Evolutionary conservation across 2,888 invertebrate species (phyloP).

Genomic region (Lepetodrilus schrolli): DNA sequence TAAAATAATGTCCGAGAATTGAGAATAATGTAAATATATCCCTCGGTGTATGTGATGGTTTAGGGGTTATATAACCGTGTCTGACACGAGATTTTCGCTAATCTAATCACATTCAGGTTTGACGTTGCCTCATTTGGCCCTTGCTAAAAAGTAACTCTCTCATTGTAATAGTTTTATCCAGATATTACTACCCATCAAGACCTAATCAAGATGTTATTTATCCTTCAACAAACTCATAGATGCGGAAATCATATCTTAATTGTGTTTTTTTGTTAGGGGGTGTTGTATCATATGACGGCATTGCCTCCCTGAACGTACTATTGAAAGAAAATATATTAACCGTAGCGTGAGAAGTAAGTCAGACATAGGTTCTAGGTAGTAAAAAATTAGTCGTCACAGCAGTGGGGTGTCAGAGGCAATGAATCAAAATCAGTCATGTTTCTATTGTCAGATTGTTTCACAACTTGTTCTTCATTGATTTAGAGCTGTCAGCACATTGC

Average conservation of each 20-base stretch:
- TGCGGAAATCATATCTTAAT: not conserved
- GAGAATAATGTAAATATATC: not conserved
- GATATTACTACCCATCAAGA: not conserved
- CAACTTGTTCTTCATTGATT: too few relatives aligned
- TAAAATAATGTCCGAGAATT: not conserved
- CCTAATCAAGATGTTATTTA: slow-evolving; percentile 4
- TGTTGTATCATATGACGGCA: not conserved
- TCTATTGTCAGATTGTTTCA: too few relatives aligned
- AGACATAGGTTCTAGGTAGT: too few relatives aligned
- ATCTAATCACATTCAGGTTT: not conserved
- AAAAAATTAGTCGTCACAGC: too few relatives aligned
- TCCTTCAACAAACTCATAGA: slow-evolving; percentile 8
- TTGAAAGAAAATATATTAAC: too few relatives aligned
- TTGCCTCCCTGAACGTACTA: too few relatives aligned
- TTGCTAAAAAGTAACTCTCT: not conserved
- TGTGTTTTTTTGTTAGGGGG: not conserved
- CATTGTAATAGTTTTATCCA: not conserved
- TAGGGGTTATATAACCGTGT: not conserved
- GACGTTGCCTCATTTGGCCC: not conserved
- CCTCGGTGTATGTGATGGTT: not conserved
- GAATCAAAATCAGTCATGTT: too few relatives aligned
- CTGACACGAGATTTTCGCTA: not conserved
- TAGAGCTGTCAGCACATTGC: too few relatives aligned
- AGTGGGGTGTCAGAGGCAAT: too few relatives aligned
- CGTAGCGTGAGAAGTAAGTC: too few relatives aligned